Evolutionary conservation across 2,113 vertebrate species (phyloP), one percentile per base, ranked within the genome.

Genomic region (Protobothrops mucrosquamatus): DNA sequence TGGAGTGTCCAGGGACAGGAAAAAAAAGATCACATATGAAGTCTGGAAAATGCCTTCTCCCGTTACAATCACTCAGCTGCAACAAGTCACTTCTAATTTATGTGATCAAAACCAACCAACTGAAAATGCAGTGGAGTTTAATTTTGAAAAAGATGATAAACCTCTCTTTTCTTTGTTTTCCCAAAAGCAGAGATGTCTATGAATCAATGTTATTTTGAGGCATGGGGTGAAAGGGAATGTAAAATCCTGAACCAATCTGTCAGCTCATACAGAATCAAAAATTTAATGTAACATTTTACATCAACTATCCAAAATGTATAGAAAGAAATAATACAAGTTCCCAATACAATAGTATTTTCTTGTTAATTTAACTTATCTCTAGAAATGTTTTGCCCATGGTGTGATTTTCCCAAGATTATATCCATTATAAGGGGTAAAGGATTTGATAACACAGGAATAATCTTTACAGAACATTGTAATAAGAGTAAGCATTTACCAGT

Each of bases 221-320:
- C 4, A 10, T n/a, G 57, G 92, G 81, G 29, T 93, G 93, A 94
- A 34, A 54, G 89, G 89, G 10, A 74, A 43, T 1, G 93, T 46
- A 24, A 88, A 57, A 92, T 95, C 92, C 69, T 92, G 69, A 94
- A 93, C 69, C 95, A 57, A 93, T 94, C 91, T 95, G 24, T 23
- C 43, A 85, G 34, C 39, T 56, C 46, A 43, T 1, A 88, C 93
- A 92, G 93, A 95, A 81, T 43, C 22, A 43, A 81, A 8, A 43
- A 4, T 43, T 56, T 56, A 56, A 56, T 56, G 14, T 56, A 5
- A 56, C 55, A 22, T 56, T 56, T 56, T 56, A 56, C 18, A 56
- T 56, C 55, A 56, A 56, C 55, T 56, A 56, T 56, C 55, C 55
- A 56, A 56, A 56, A 56, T 56, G 18, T 56, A 5, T 56, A 55